Conservation (phyloP, 1,140 invertebrate genomes). For the Ectropis grisescens region DNA sequence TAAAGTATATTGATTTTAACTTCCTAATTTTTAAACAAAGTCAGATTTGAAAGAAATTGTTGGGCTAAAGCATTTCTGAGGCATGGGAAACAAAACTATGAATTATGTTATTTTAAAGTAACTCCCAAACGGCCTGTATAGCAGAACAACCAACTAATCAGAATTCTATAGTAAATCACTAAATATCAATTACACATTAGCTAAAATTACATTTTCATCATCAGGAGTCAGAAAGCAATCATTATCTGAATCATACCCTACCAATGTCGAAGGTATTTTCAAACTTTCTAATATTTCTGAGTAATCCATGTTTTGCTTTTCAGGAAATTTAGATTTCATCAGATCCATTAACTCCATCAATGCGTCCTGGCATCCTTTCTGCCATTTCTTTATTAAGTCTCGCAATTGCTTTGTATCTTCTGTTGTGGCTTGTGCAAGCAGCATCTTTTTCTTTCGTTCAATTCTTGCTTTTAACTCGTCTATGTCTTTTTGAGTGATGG, state of each 20-base stretch:
- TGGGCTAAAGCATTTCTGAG: no score
- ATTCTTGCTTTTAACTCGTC: slow-evolving; percentile 45
- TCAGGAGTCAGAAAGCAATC: slow-evolving; percentile 48
- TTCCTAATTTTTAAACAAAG: no score
- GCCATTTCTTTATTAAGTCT: slow-evolving; percentile 54
- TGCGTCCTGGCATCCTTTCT: slow-evolving; percentile 54
- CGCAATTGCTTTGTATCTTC: slow-evolving; percentile 46
- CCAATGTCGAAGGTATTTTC: slow-evolving; percentile 47
- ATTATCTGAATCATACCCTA: slow-evolving; percentile 54
- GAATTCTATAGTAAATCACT: no score
- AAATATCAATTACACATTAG: no score
- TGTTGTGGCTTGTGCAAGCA: slow-evolving; percentile 37
- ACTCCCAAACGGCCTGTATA: no score
- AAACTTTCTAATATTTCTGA: slow-evolving; percentile 46
- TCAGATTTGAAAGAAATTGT: no score
- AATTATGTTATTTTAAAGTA: no score
- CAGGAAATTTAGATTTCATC: slow-evolving; percentile 47
- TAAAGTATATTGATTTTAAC: no score
- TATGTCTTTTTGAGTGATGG: slow-evolving; percentile 54
- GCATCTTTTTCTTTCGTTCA: slow-evolving; percentile 43
- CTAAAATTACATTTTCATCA: slow-evolving; percentile 36
- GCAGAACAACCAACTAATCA: no score
- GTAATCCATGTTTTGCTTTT: slow-evolving; percentile 47
- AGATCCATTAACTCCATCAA: slow-evolving; percentile 46
- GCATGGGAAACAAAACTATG: no score